Evolutionary conservation across 2,113 vertebrate species (phyloP), one percentile per base, ranked within the genome.

Genomic region (Campylomormyrus tamandua): DNA sequence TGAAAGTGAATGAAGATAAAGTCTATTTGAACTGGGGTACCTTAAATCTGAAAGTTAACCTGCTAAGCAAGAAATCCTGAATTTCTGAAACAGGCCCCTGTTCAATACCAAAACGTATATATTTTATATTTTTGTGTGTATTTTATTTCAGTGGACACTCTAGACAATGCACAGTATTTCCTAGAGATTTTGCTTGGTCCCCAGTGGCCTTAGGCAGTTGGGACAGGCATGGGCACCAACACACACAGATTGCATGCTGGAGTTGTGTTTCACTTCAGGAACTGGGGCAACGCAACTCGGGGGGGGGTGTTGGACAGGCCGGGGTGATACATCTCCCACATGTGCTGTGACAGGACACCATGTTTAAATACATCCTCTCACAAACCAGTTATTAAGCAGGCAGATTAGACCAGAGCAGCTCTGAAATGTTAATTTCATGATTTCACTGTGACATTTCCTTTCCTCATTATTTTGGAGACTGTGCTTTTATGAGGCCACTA

Each of bases 181-280:
- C 19, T 6, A 46, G 80, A 46, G 39, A 83, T 19, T 83, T 24
- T 2, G 77, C 77, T 83, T 48, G 39, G 35, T 46, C 80, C 74
- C 45, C 0, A 3, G 35, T 8, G 19, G 39, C 21, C 5, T 7
- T 15, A 9, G 83, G 80, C 0, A 6, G 80, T 77, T 77, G 70
- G 70, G 15, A 39, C 31, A 35, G 66, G 1, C 31, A 17, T 42
- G 85, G 77, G 62, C 48, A 50, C n/a, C 88, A 49, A 89, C 42
- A 89, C 17, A 90, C 39, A 49, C 86, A 66, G 17, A 53, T 53
- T 19, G 52, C 52, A 53, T 0, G 17, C 21, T 56, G 62, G 77
- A 88, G 66, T 87, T 49, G 27, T 66, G 62, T 77, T 17, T 91
- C 53, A 90, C 89, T 21, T 52, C 46, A n/a, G 53, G 77, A 83